These are phyloP conservation scores for Umimayanthus kanabou DNA, from an alignment of 92 coral and sea anemone species.

Conservation along the genomic window DNA sequence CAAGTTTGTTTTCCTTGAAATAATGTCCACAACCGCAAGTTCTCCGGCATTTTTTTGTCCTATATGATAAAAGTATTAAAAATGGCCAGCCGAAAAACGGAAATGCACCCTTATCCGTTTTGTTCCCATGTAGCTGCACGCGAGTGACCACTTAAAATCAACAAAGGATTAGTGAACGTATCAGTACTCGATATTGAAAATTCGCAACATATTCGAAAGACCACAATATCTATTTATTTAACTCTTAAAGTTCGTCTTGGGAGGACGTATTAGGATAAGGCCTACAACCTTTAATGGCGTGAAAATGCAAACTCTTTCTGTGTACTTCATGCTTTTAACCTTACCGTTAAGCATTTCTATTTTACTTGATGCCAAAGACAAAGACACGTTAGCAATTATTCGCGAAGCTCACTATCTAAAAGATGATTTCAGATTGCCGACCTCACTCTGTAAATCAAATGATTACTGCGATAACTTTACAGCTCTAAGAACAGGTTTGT, in stretches of 20 bases:
- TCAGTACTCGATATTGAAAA: neutral
- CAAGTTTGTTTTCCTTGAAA: neutral
- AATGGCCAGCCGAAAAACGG: neutral
- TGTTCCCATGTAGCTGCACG: neutral
- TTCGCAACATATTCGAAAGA: neutral
- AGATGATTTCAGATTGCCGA: slow-evolving; percentile 12
- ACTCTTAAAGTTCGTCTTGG: neutral
- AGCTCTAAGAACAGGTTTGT: neutral
- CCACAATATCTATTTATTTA: neutral
- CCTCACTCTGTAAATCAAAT: neutral
- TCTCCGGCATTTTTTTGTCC: neutral
- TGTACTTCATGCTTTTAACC: neutral
- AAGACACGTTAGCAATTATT: neutral
- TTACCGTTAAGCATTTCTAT: neutral
- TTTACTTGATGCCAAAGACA: neutral
- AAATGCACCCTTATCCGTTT: neutral
- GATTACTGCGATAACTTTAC: slow-evolving; percentile 8
- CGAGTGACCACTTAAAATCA: neutral
- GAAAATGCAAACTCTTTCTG: neutral
- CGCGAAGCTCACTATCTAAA: slow-evolving; percentile 20
- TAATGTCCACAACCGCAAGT: neutral
- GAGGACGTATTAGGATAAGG: neutral
- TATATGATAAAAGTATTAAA: neutral
- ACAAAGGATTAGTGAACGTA: neutral
- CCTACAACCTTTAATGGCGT: neutral